These are phyloP conservation scores for Lordiphosa stackelbergi DNA, from an alignment of 1,140 invertebrate species.

Conservation along the genomic window DNA sequence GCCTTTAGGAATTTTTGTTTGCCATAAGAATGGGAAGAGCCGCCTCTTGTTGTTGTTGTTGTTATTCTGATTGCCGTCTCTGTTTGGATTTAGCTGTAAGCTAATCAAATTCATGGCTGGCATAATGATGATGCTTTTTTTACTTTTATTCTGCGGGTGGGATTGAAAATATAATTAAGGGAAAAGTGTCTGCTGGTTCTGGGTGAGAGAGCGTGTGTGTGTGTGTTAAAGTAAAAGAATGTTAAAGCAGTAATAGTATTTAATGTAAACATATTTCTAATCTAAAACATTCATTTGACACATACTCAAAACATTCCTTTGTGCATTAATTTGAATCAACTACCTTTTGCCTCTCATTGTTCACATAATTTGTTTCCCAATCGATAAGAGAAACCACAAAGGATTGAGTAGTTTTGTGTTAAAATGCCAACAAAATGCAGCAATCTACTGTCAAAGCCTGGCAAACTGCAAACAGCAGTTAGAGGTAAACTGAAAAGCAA, in stretches of 20 bases:
- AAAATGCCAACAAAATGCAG: conserved; percentile 8
- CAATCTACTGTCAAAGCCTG: not conserved
- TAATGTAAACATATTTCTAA: not conserved
- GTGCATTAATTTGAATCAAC: too few relatives aligned
- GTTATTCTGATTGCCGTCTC: conserved; percentile 42
- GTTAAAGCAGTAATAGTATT: conserved; percentile 6
- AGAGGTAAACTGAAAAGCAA: conserved; percentile 4
- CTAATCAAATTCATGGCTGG: conserved; percentile 67
- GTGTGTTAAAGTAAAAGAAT: too few relatives aligned
- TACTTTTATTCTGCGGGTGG: not conserved
- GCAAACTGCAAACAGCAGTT: conserved; percentile 30
- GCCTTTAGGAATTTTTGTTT: conserved; percentile 50
- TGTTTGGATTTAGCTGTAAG: conserved; percentile 67
- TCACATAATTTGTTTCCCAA: conserved; percentile 21
- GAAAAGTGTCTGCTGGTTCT: too few relatives aligned
- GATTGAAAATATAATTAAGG: conserved; percentile 57
- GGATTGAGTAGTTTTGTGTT: conserved; percentile 12
- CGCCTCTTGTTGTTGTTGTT: conserved; percentile 20
- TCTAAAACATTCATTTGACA: too few relatives aligned
- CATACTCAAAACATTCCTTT: too few relatives aligned
- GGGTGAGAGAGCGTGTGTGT: too few relatives aligned
- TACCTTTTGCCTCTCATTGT: not conserved
- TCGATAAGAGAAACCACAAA: conserved; percentile 28
- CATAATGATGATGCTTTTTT: conserved; percentile 49
- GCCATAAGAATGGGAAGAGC: conserved; percentile 11